A percentile compares a stretch with the other conserved stretches of the same genome.
Conservation (phyloP, 2,113 vertebrate species). For the Zonotrichia leucophrys region DNA sequence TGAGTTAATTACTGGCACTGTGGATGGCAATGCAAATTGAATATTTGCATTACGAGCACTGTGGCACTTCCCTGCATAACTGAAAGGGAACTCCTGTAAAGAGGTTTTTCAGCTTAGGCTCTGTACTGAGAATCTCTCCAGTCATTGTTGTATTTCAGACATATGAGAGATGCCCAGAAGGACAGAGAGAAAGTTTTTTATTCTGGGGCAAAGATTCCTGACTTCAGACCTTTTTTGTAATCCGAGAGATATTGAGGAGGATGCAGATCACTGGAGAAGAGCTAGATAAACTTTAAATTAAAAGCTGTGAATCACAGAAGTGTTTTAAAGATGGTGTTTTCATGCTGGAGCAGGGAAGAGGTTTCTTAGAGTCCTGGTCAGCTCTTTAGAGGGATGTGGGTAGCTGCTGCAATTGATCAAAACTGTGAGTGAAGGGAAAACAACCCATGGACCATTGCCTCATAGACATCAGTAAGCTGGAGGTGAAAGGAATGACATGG, state of each 20-base stretch:
- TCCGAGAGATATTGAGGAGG: neutral
- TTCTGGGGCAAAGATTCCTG: neutral
- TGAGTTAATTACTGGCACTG: constrained; percentile 7
- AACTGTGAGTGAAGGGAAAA: neutral
- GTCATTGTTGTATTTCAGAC: neutral
- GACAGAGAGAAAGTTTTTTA: neutral
- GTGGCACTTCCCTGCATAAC: neutral
- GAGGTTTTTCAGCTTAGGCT: neutral
- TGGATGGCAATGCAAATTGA: neutral
- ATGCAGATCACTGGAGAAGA: neutral
- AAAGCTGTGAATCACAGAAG: neutral
- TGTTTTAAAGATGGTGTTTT: neutral
- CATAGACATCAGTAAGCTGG: neutral
- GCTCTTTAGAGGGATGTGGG: neutral
- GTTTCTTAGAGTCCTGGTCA: neutral
- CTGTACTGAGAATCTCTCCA: neutral
- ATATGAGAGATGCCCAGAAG: neutral
- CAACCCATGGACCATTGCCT: neutral
- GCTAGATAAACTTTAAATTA: neutral
- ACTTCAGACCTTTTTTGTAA: neutral
- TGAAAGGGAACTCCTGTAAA: neutral
- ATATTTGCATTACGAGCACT: neutral
- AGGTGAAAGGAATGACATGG: neutral
- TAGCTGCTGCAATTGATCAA: neutral
- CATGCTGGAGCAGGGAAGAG: neutral